Evolutionary conservation across 2,888 invertebrate species (phyloP), one percentile per base, ranked within the genome.

Genomic region (Drosophila meridionalis): DNA sequence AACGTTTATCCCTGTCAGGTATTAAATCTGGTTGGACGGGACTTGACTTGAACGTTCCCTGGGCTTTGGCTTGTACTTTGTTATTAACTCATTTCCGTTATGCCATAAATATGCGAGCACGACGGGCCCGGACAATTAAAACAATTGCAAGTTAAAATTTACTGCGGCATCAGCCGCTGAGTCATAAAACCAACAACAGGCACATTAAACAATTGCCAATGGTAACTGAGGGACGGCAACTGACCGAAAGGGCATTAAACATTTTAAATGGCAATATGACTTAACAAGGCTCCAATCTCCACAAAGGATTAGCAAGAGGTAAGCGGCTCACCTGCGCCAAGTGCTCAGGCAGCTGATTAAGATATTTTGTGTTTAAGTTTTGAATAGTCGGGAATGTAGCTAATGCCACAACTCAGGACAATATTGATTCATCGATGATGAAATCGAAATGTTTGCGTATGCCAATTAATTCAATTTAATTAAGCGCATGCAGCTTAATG

Each of bases 41-140:
- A 50, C 50, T 55, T 48, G 65, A 63, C 66, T 69, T 69, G 69
- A 60, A 55, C 52, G 52, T 36, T 55, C 73, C 70, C 73, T 70
- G 67, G 69, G 32, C 74, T 67, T 65, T 65, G 67, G 80, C 73
- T 69, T 82, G 84, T 84, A 84, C 89, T 84, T 84, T 89, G 90
- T 85, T 85, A 87, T 85, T 89, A 89, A 89, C 84, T 89, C 90
- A 85, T 85, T 85, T 85, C 90, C 90, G 84, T 85, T 85, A 87
- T 87, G 88, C 90, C 90, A 89, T 85, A 85, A 85, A 89, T 85
- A 85, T 89, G 86, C 77, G 88, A 87, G 77, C 85, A 89, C 90
- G 90, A 85, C 90, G 77, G 79, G 85, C 73, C 73, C 69, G 83
- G 69, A 80, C 86, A 86, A 86, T 86, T 86, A 89, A 86, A 87